A percentile compares a stretch with the other conserved stretches of the same genome.
Evolutionary conservation across 1,140 invertebrate genomes (phyloP).

Genomic region (Drosophila sulfurigaster): DNA sequence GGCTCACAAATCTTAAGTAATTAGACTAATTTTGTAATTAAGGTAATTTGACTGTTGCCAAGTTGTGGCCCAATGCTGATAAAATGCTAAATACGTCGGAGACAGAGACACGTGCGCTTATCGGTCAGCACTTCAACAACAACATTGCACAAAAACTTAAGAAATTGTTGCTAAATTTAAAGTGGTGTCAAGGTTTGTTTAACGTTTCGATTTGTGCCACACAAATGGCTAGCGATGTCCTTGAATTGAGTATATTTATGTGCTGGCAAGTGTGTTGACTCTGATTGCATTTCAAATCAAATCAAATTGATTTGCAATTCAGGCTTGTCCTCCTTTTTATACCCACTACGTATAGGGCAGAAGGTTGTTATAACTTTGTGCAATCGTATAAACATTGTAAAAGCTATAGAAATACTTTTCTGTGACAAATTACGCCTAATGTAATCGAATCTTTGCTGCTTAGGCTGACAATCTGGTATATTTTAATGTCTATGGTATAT

Average conservation of each 20-base stretch:
- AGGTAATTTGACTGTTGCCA: conserved; percentile 55
- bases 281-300: conserved; percentile 36
- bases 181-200: neutral
- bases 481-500: no score
- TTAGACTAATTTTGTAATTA: conserved; percentile 73
- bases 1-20: conserved; percentile 59
- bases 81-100: conserved; percentile 45
- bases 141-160: neutral
- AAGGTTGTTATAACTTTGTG: no score
- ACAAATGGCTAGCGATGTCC: neutral
- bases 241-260: conserved; percentile 10
- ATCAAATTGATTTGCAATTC: conserved; percentile 46
- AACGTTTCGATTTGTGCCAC: neutral
- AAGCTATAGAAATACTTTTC: no score
- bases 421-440: no score
- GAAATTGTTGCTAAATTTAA: conserved; percentile 9
- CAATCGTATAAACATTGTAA: no score
- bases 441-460: no score
- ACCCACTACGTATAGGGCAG: neutral
- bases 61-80: conserved; percentile 51
- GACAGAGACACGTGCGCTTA: conserved; percentile 20
- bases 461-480: no score
- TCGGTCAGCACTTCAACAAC: conserved; percentile 6
- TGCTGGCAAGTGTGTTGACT: conserved; percentile 2
- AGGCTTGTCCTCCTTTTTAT: conserved; percentile 14